A percentile compares a stretch with the other conserved stretches of the same genome.
phyloP scores from a whole-genome alignment of 2,113 vertebrate species.

The Mellivora capensis region DNA sequence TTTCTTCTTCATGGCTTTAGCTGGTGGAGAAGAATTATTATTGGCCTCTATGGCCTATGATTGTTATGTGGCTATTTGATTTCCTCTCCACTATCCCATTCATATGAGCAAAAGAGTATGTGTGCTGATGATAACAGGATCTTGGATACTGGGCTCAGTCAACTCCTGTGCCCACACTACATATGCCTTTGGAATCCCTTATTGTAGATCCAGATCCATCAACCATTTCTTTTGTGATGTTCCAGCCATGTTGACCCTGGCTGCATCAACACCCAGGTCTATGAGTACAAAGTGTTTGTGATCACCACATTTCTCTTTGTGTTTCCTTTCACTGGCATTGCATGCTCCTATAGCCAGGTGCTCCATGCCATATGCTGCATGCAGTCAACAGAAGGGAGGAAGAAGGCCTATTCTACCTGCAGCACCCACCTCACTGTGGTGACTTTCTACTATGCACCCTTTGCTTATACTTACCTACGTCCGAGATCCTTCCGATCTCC shows the following conservation, averaged over 20 bases:
- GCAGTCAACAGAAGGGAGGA: background rate
- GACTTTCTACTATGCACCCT: background rate
- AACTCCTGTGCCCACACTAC: background rate
- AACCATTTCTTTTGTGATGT: background rate
- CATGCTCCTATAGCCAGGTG: background rate
- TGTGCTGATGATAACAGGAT: background rate
- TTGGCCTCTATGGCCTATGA: no score
- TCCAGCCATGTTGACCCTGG: background rate
- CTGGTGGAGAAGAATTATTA: no score
- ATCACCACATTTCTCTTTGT: background rate
- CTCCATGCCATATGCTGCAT: background rate
- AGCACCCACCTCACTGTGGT: background rate
- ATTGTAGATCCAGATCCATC: background rate
- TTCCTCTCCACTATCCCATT: no score
- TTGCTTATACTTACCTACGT: background rate
- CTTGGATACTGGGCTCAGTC: background rate
- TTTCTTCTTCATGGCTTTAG: no score
- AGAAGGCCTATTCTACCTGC: background rate
- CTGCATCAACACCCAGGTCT: background rate
- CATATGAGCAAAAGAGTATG: no score
- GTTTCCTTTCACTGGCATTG: background rate
- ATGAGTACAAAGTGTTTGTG: background rate
- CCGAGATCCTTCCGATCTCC: background rate
- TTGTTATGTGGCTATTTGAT: no score
- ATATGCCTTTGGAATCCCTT: background rate